Conservation (phyloP, 2,888 invertebrate genomes). For the Spodoptera littoralis region DNA sequence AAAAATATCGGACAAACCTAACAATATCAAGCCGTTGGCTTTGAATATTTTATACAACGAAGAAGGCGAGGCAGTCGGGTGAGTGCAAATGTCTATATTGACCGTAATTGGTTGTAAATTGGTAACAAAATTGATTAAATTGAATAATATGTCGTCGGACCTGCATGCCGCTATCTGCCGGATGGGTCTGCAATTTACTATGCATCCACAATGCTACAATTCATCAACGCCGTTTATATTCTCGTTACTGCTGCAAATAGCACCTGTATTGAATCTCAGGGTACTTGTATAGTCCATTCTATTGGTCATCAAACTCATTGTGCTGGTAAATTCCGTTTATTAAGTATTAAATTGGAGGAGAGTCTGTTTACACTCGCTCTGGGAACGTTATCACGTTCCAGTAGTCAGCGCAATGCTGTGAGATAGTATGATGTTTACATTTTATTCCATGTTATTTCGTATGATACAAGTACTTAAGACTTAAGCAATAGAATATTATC, state of each 20-base stretch:
- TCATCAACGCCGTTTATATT: slow-evolving; percentile 34
- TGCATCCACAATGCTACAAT: slow-evolving; percentile 24
- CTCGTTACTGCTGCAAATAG: slow-evolving; percentile 28
- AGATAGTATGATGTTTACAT: too few relatives aligned
- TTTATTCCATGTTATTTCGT: too few relatives aligned
- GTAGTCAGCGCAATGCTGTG: too few relatives aligned
- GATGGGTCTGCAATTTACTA: slow-evolving; percentile 20
- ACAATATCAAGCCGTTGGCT: slow-evolving; percentile 94
- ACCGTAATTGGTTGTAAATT: slow-evolving; percentile 8
- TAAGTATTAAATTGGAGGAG: too few relatives aligned
- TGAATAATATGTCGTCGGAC: slow-evolving; percentile 28
- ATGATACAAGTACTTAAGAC: too few relatives aligned
- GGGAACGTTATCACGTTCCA: too few relatives aligned
- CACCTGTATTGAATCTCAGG: slow-evolving; percentile 11
- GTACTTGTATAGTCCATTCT: slow-evolving; percentile 21
- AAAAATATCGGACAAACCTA: slow-evolving; percentile 95
- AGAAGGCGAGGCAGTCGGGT: slow-evolving; percentile 89
- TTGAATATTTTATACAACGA: slow-evolving; percentile 92
- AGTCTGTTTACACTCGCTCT: too few relatives aligned
- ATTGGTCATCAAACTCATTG: slow-evolving; percentile 24
- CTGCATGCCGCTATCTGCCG: slow-evolving; percentile 25
- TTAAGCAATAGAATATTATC: too few relatives aligned
- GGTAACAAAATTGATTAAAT: slow-evolving; percentile 34
- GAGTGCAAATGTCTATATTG: slow-evolving; percentile 53
- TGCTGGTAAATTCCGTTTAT: slow-evolving; percentile 6